Conservation (phyloP, 2,797 vertebrate genomes). For the Sebastes vulpes region DNA sequence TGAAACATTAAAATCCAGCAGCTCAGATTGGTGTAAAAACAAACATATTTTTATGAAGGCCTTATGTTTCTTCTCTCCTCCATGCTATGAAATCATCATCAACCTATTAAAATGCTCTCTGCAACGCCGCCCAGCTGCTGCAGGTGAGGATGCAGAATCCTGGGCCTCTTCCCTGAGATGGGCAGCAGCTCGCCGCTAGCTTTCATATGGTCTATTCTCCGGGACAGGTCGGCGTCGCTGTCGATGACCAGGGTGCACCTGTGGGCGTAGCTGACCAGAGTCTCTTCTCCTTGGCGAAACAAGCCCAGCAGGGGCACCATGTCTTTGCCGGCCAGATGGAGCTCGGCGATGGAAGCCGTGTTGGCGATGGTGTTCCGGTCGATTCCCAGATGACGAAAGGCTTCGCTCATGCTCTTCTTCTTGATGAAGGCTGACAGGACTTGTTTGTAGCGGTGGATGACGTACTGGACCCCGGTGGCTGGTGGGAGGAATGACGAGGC, state of each 20-base stretch:
- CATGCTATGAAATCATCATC: slow-evolving; percentile 2
- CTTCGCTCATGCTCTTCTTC: slow-evolving; percentile 85
- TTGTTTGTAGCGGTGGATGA: slow-evolving; percentile 86
- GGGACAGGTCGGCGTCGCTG: slow-evolving; percentile 70
- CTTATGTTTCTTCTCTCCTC: background rate
- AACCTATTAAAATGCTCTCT: slow-evolving; percentile 77
- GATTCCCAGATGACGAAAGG: slow-evolving; percentile 82
- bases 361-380: slow-evolving; percentile 85
- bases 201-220: slow-evolving; percentile 82
- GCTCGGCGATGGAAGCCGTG: slow-evolving; percentile 82
- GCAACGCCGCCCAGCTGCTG: slow-evolving; percentile 55
- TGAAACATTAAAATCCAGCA: slow-evolving; percentile 17
- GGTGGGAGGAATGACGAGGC: background rate
- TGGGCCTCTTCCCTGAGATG: slow-evolving; percentile 73
- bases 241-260: slow-evolving; percentile 79
- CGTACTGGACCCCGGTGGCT: slow-evolving; percentile 85
- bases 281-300: slow-evolving; percentile 82
- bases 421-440: slow-evolving; percentile 82
- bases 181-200: slow-evolving; percentile 80
- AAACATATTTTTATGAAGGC: background rate
- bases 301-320: slow-evolving; percentile 73
- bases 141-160: slow-evolving; percentile 62
- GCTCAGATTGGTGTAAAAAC: background rate
- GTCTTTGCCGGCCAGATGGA: slow-evolving; percentile 79
- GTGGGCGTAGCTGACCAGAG: slow-evolving; percentile 81